phyloP scores from a whole-genome alignment of 35 echinoderm and acorn worm species.

The Stichopus chloronotus region DNA sequence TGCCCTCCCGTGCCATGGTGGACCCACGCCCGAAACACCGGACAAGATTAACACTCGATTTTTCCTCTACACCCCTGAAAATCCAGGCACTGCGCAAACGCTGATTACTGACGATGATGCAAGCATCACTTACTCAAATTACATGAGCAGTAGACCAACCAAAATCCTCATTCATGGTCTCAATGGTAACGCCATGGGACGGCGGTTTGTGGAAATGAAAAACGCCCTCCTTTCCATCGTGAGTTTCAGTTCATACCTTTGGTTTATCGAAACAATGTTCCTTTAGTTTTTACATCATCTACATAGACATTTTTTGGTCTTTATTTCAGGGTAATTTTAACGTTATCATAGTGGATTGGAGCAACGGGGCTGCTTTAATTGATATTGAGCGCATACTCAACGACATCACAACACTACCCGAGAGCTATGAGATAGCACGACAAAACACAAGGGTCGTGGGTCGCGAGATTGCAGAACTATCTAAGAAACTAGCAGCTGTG shows the following conservation, averaged over 20 bases:
- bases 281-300: neutral
- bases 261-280: neutral
- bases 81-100: neutral
- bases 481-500: neutral
- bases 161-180: slow-evolving; percentile 46
- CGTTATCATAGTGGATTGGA: slow-evolving; percentile 79
- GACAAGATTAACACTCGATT: slow-evolving; percentile 11
- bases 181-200: neutral
- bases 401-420: neutral
- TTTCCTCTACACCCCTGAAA: slow-evolving; percentile 42
- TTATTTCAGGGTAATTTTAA: slow-evolving; percentile 40
- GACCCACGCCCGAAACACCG: neutral
- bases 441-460: slow-evolving; percentile 77
- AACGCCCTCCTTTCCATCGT: neutral
- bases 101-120: neutral
- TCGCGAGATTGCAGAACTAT: slow-evolving; percentile 24
- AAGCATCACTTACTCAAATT: slow-evolving; percentile 22
- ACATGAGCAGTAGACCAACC: neutral
- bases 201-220: neutral
- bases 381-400: neutral
- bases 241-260: neutral
- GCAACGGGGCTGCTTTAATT: slow-evolving; percentile 48
- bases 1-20: neutral
- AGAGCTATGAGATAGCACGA: slow-evolving; percentile 30
- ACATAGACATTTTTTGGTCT: neutral